phyloP scores from a whole-genome alignment of 2,113 vertebrate genomes.

The Aplodontia rufa region DNA sequence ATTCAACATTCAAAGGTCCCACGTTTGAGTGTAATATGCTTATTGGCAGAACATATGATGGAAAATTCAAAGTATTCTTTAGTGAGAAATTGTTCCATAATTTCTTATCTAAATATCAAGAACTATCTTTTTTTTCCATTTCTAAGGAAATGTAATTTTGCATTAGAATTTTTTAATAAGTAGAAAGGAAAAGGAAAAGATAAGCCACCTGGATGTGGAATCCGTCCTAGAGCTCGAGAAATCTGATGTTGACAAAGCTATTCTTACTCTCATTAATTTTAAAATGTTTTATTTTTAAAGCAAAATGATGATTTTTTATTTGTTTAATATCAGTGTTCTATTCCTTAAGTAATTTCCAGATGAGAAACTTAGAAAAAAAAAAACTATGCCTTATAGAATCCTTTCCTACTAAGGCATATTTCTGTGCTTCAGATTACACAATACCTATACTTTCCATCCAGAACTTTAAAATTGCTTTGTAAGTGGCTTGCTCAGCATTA shows the following conservation, averaged over 20 bases:
- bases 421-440: constrained; percentile 55
- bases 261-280: constrained; percentile 19
- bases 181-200: constrained; percentile 1
- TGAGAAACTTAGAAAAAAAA: constrained; percentile 10
- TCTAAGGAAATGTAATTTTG: background rate
- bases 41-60: background rate
- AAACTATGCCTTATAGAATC: constrained; percentile 14
- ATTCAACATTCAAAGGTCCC: background rate
- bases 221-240: background rate
- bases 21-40: background rate
- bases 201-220: background rate
- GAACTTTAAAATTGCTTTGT: constrained; percentile 72
- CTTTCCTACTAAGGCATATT: background rate
- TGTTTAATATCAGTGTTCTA: constrained; percentile 29
- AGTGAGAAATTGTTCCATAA: constrained; percentile 3
- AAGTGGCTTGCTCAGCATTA: constrained; percentile 71
- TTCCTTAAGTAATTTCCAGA: constrained; percentile 34
- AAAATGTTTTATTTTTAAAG: constrained; percentile 55
- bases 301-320: background rate
- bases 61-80: constrained; percentile 31
- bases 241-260: background rate
- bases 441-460: constrained; percentile 30
- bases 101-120: constrained; percentile 30
- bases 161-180: constrained; percentile 1
- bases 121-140: background rate